phyloP scores from a whole-genome alignment of 2,797 vertebrate species.

The Gymnopithys bicolor region DNA sequence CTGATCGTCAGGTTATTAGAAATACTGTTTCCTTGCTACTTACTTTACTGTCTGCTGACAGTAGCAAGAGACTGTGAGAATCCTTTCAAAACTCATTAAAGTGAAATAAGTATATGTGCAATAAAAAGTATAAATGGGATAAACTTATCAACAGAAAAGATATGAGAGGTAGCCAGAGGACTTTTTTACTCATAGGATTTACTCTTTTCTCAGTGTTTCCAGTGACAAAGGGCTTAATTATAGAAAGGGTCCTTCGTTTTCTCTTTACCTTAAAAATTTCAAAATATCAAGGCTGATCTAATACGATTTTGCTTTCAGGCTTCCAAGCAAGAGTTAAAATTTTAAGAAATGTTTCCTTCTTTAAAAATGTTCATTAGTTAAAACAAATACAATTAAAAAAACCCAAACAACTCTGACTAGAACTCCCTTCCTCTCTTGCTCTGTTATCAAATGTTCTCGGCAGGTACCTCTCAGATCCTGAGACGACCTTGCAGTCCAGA shows the following conservation, averaged over 20 bases:
- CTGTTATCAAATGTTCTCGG: not conserved
- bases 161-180: not conserved
- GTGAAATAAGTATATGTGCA: not conserved
- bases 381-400: not conserved
- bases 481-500: not conserved
- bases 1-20: not conserved
- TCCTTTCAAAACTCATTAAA: constrained; percentile 5
- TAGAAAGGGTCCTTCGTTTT: not conserved
- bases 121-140: not conserved
- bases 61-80: not conserved
- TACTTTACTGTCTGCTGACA: not conserved
- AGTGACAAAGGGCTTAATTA: not conserved
- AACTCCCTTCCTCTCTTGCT: not conserved
- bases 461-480: not conserved
- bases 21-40: constrained; percentile 1
- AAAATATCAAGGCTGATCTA: not conserved
- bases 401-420: not conserved
- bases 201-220: not conserved
- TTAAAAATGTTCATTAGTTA: not conserved
- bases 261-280: not conserved
- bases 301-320: not conserved
- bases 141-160: not conserved
- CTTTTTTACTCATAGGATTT: not conserved
- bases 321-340: not conserved
- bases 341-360: not conserved